These are phyloP conservation scores for Abscondita cerata DNA, from an alignment of 2,888 invertebrate genomes.

Conservation along the genomic window DNA sequence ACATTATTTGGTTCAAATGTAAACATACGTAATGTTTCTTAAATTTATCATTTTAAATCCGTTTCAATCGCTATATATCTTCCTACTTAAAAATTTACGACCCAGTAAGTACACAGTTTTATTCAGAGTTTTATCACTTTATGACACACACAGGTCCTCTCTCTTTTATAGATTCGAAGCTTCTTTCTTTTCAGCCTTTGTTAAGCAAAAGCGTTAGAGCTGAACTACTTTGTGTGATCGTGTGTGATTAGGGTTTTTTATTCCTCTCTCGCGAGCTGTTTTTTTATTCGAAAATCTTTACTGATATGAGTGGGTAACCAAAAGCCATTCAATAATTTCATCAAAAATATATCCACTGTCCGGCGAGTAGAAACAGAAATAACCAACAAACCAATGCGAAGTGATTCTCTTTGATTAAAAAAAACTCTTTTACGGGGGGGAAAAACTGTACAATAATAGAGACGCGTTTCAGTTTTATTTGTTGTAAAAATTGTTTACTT, in stretches of 20 bases:
- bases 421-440: slow-evolving; percentile 37
- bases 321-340: too few relatives aligned
- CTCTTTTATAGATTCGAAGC: slow-evolving; percentile 38
- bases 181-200: slow-evolving; percentile 37
- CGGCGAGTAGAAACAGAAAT: neutral
- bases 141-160: slow-evolving; percentile 38
- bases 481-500: slow-evolving; percentile 44
- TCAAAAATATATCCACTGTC: neutral
- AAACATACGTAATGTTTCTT: slow-evolving; percentile 1
- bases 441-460: slow-evolving; percentile 7
- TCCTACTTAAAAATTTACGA: slow-evolving; percentile 41
- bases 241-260: slow-evolving; percentile 37
- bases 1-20: neutral
- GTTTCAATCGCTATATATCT: slow-evolving; percentile 37
- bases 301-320: too few relatives aligned
- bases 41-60: slow-evolving; percentile 39
- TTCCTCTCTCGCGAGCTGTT: slow-evolving; percentile 17
- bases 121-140: slow-evolving; percentile 44
- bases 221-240: slow-evolving; percentile 35
- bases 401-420: slow-evolving; percentile 52
- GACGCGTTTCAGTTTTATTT: slow-evolving; percentile 45
- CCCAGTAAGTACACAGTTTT: slow-evolving; percentile 40
- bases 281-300: neutral
- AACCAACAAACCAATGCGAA: slow-evolving; percentile 45
- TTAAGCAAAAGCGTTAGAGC: slow-evolving; percentile 37